phyloP scores from a whole-genome alignment of 2,888 invertebrate species.

The Thereva unica region DNA sequence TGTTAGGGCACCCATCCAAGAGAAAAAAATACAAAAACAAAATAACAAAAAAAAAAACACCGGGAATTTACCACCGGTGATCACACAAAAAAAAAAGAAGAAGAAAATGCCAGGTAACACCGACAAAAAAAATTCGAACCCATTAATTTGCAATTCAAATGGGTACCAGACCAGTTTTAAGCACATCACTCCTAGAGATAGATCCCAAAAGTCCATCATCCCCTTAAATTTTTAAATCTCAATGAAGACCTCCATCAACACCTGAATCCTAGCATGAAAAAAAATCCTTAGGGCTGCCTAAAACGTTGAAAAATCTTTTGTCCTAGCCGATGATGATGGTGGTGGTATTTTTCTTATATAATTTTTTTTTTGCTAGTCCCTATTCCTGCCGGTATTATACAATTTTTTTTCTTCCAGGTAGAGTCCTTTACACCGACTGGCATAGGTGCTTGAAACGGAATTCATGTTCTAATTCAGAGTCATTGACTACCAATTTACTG shows the following conservation, averaged over 20 bases:
- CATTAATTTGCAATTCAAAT: conserved; percentile 25
- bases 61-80: too few species aligned
- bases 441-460: conserved; percentile 16
- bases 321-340: not conserved
- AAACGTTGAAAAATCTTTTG: conserved; percentile 27
- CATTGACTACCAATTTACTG: conserved; percentile 31
- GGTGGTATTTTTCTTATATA: too few species aligned
- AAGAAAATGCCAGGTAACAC: not conserved
- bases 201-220: conserved; percentile 20
- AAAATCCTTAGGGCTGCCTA: conserved; percentile 11
- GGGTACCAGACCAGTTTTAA: conserved; percentile 8
- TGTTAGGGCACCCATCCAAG: too few species aligned
- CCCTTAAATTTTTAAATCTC: conserved; percentile 26
- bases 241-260: conserved; percentile 30
- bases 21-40: too few species aligned
- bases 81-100: too few species aligned
- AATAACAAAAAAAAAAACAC: too few species aligned
- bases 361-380: not conserved
- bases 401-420: conserved; percentile 16
- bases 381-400: conserved; percentile 1
- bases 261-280: conserved; percentile 8
- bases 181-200: conserved; percentile 13
- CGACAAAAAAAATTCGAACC: not conserved
- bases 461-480: conserved; percentile 24
- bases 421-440: not conserved